Base-by-base conservation (phyloP, 1,140 invertebrate genomes). In the Aradophagus sp. region DNA sequence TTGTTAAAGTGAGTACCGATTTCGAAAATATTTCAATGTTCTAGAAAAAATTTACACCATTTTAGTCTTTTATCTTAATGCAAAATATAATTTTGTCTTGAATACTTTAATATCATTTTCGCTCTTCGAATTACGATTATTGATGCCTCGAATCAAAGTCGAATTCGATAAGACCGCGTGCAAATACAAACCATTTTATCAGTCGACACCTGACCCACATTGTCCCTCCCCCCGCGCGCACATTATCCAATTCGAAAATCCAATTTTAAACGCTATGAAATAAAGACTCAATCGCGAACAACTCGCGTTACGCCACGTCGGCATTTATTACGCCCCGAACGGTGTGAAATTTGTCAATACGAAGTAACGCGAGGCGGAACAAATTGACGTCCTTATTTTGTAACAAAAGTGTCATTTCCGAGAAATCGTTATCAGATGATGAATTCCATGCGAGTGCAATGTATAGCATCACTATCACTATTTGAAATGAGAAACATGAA, bases 321-420 rank as follows among this genome's bases (percentile, higher is more conserved):
- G 32, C 32, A 12, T 12, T 31, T 19, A 31, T 32, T 31, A 6
- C 32, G 19, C 19, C 32, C 15, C 27, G 42, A 15, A 7, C 11
- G 26, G 42, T 11, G 16, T 31, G 15, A 31, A 32, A 38, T 36
- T 50, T 36, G 13, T 36, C 32, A 36, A 36, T 35, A 26, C 38
- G 32, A 36, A 26, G 47, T 50, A 50, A 50, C 12, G 2, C 19
- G 12, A 26, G 20, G 47, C 20, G 47, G 47, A 50, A 50, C 47
- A 36, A 50, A 50, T 50, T 38, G 34, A 26, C 23, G 10, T 36
- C 16, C 19, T 26, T 50, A 35, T 50, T 36, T 50, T 10, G 3
- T 27, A 36, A 50, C 47, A 48, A 36, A 38, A 13, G 16, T 27
- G 47, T 27, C 20, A 13, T 20, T 50, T 50, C 32, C 47, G 15